Evolutionary conservation across 2,888 invertebrate species (phyloP), one percentile per base, ranked within the genome.

Genomic region (Andrena hattorfiana): DNA sequence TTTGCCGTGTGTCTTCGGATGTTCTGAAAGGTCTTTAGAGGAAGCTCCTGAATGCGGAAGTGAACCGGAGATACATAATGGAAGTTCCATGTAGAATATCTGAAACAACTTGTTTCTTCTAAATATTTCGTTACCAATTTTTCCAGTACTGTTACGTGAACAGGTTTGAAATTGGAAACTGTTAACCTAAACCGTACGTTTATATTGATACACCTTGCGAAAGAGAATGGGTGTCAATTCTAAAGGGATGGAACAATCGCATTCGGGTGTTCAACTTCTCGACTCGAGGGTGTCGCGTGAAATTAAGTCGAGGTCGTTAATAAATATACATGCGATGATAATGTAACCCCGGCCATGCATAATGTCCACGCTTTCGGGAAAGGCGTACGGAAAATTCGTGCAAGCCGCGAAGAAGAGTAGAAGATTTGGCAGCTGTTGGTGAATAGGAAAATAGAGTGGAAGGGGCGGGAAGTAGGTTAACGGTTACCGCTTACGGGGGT

Each of bases 371-470:
- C 2, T 20, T 48, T 59, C 32, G 30, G 20, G 23, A 51, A 72
- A 32, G 23, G 26, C 23, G 32, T 2, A 26, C n/a, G 26, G 67
- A 69, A 71, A 82, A 73, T 62, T 73, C 72, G 35, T 54, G 60
- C 51, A 59, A 42, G 28, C 10, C 23, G 42, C 26, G 26, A 62
- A n/a, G n/a, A n/a, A n/a, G n/a, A n/a, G n/a, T n/a, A n/a, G 59
- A 64, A 83, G 78, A 84, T 84, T 84, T 84, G 78, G 83, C 72
- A 78, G 85, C 75, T 84, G 75, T 63, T 81, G 5, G 23, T 35
- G 78, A 72, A 72, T 48, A 23, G 59, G 76, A 66, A 48, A 74
- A 68, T 10, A 72, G 72, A 59, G 54, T 68, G 60, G 62, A 28
- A 56, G 23, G 49, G 26, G 20, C 30, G 35, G 51, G 35, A 80